phyloP scores from a whole-genome alignment of 2,888 invertebrate species.

The Idaea straminata region DNA sequence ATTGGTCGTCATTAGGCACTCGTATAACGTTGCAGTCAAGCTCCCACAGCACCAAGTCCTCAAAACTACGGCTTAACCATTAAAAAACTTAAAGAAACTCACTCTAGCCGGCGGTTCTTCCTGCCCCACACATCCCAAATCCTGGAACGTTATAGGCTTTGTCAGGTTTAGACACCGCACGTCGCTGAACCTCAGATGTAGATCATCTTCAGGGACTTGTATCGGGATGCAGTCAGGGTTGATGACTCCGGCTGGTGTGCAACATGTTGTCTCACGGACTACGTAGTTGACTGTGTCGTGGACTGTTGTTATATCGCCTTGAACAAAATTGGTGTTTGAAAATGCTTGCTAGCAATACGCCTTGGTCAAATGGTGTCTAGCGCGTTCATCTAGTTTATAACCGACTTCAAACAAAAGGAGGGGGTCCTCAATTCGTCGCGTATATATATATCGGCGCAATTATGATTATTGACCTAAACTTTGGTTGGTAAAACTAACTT shows the following conservation, averaged over 20 bases:
- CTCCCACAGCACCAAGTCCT: no score
- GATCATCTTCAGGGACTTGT: conserved; percentile 39
- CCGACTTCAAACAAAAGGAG: no score
- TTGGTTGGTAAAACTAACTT: no score
- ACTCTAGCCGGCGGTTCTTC: conserved; percentile 41
- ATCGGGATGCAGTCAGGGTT: conserved; percentile 42
- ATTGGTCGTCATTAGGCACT: no score
- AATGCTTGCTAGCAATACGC: no score
- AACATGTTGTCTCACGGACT: conserved; percentile 24
- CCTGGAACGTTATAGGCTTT: conserved; percentile 44
- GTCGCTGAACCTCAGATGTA: conserved; percentile 36
- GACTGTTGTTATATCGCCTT: conserved; percentile 31
- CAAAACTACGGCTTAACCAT: no score
- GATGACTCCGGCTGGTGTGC: conserved; percentile 13
- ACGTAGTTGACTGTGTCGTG: conserved; percentile 39
- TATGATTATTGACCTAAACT: no score
- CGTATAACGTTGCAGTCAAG: no score
- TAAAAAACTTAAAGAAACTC: conserved; percentile 10
- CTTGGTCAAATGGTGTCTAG: background rate
- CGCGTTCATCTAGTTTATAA: no score
- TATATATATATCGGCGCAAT: no score
- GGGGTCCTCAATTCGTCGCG: no score
- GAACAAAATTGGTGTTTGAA: background rate
- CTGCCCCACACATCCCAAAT: conserved; percentile 38
- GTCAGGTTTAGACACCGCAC: conserved; percentile 51